Evolutionary conservation across 2,888 invertebrate genomes (phyloP), one percentile per base, ranked within the genome.

Genomic region (Pinctada fucata): DNA sequence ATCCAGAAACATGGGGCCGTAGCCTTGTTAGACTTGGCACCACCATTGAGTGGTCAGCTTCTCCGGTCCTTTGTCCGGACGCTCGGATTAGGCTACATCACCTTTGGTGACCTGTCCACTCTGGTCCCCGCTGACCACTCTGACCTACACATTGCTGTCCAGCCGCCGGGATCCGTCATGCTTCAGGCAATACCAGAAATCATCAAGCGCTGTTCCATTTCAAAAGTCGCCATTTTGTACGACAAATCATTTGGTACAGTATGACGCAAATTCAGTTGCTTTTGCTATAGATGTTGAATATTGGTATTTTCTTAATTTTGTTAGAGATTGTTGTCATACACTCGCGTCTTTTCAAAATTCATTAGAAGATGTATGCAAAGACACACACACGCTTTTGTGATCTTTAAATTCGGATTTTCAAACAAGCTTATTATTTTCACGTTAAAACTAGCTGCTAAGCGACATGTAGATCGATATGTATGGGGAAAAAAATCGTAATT

Each of bases 161-260:
- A 86, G 45, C 86, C 86, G 1, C 86, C 84, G 1, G 86, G 84
- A 3, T 79, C 81, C 1, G 81, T 81, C 45, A 84, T 97, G 83
- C 96, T 97, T 0, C 96, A 97, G 91, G 95, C 96, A 0, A 95
- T 98, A 0, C 94, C 97, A 78, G 96, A 96, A 65, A 95, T 98
- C 84, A 96, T 97, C 4, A 94, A 95, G 0, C 95, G 95, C 83
- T 96, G 97, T 93, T 97, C 97, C 90, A 96, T 98, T 76, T 96
- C 97, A 0, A 97, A 97, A 91, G 97, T 97, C 8, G 98, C 97
- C 6, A 96, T 99, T 72, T 94, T 99, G 68, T 98, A 97, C 91
- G 98, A 99, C 89, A 95, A 96, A 50, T 95, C 95, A 65, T 97
- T 97, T 91, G 95, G 96, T 96, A 92, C 58, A n/a, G 58, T 58